phyloP scores from a whole-genome alignment of 2,797 vertebrate species.

The Squalus acanthias region DNA sequence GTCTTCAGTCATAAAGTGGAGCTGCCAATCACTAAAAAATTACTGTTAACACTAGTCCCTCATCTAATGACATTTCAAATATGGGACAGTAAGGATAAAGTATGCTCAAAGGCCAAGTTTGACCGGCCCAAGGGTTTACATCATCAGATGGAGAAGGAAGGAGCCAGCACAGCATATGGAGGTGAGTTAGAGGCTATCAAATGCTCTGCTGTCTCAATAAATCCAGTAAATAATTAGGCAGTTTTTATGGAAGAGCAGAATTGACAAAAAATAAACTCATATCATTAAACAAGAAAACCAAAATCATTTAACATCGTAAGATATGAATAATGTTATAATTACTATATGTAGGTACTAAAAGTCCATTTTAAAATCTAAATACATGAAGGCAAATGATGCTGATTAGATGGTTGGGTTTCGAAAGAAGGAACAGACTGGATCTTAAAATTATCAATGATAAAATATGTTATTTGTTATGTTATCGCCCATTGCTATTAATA shows the following conservation, averaged over 20 bases:
- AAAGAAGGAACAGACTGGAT: neutral
- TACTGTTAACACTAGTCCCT: conserved; percentile 61
- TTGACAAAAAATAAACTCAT: neutral
- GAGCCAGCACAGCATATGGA: conserved; percentile 30
- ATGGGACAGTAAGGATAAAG: conserved; percentile 63
- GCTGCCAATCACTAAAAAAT: conserved; percentile 58
- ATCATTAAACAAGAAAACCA: neutral
- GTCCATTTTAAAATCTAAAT: neutral
- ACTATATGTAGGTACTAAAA: neutral
- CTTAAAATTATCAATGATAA: neutral
- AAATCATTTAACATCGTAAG: neutral
- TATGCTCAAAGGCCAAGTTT: conserved; percentile 55
- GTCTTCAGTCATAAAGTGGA: conserved; percentile 63
- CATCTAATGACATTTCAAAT: conserved; percentile 65
- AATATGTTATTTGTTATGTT: neutral
- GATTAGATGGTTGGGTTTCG: neutral
- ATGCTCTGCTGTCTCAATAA: neutral
- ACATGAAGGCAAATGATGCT: neutral
- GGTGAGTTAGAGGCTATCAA: neutral
- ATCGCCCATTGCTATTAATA: neutral
- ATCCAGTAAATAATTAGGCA: neutral
- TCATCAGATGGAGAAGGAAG: conserved; percentile 42
- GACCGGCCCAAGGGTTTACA: conserved; percentile 49
- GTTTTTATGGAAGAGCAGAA: neutral
- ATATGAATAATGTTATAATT: neutral